These are phyloP conservation scores for Meriones psammophilus DNA, from an alignment of 2,797 vertebrate species.

Conservation along the genomic window DNA sequence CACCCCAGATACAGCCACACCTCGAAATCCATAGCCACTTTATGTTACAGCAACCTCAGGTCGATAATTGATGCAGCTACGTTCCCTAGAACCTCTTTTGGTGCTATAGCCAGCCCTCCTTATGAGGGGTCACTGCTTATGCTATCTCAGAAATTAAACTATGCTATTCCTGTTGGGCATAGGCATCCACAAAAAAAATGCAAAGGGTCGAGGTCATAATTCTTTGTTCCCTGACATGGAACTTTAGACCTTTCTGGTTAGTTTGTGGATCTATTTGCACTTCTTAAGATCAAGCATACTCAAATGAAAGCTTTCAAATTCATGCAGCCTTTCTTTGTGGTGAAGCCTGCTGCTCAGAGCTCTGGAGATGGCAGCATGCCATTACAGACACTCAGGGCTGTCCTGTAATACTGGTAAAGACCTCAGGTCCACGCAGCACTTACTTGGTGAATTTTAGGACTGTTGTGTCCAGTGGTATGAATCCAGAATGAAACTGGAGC, in stretches of 20 bases:
- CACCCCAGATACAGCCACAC: background rate
- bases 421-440: conserved; percentile 83
- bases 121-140: background rate
- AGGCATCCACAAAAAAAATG: background rate
- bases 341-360: background rate
- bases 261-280: background rate
- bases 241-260: conserved; percentile 29
- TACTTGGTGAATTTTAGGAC: conserved; percentile 97
- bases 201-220: background rate
- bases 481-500: conserved; percentile 99
- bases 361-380: too few relatives aligned
- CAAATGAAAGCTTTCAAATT: background rate
- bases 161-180: background rate
- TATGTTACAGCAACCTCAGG: background rate
- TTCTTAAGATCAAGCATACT: background rate
- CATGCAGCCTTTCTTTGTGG: background rate
- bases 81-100: background rate
- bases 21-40: background rate
- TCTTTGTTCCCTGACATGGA: background rate
- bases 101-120: background rate
- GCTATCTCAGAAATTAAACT: background rate
- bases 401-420: background rate
- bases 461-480: conserved; percentile 95
- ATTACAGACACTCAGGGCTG: background rate
- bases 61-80: background rate